Percentiles rank a stretch among this genome's conserved stretches.
phyloP scores from a whole-genome alignment of 2,113 vertebrate species.

The Brachypteracias leptosomus region DNA sequence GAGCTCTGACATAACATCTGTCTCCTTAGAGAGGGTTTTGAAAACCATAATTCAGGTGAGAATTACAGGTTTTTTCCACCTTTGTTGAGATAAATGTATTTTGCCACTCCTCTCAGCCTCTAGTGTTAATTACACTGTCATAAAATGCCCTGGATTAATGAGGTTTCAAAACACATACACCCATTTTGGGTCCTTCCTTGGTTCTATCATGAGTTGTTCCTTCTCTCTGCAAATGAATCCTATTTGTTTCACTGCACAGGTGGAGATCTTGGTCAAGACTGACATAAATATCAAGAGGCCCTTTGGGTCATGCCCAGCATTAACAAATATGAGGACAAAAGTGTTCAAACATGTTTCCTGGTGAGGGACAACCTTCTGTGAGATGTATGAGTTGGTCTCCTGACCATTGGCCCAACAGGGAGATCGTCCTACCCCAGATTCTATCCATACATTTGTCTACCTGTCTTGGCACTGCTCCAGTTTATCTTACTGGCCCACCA shows the following conservation, averaged over 20 bases:
- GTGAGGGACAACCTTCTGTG: not conserved
- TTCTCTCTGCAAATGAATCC: not conserved
- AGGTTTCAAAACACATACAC: not conserved
- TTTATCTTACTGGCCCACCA: not conserved
- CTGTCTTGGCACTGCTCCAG: not conserved
- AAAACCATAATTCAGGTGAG: slow-evolving; percentile 39
- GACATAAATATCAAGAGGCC: not conserved
- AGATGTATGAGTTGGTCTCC: not conserved
- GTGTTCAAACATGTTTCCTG: not conserved
- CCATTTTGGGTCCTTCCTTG: not conserved
- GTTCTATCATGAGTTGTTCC: not conserved
- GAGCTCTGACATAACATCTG: slow-evolving; percentile 4
- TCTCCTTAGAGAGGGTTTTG: slow-evolving; percentile 19
- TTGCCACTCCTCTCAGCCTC: slow-evolving; percentile 45
- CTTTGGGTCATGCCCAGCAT: not conserved
- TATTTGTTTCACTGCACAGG: not conserved
- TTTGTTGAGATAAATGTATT: slow-evolving; percentile 46
- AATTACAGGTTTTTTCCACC: slow-evolving; percentile 18
- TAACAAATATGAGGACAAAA: not conserved
- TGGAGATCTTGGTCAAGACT: not conserved
- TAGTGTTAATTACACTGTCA: slow-evolving; percentile 33
- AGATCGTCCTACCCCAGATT: not conserved
- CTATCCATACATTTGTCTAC: not conserved
- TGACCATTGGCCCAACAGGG: not conserved
- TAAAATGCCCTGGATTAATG: slow-evolving; percentile 31